phyloP scores from a whole-genome alignment of 2,113 vertebrate species.

The Megalops atlanticus region DNA sequence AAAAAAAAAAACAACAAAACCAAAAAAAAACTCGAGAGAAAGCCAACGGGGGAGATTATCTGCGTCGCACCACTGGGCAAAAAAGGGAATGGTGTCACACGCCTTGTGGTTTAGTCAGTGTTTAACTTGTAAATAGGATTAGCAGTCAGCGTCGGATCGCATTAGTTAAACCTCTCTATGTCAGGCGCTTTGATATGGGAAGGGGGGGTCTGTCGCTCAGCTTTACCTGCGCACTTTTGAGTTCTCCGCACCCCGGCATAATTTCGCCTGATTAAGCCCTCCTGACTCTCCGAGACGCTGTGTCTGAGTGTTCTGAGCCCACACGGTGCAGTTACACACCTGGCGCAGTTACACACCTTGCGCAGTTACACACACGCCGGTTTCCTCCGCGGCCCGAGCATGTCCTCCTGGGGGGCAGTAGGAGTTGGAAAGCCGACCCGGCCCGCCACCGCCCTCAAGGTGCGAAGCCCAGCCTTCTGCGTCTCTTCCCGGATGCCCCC shows the following conservation, averaged over 20 bases:
- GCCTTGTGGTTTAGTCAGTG: slow-evolving; percentile 43
- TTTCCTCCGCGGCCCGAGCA: slow-evolving; percentile 49
- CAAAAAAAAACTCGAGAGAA: too few relatives aligned
- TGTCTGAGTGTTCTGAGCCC: slow-evolving; percentile 55
- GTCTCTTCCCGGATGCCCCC: slow-evolving; percentile 46
- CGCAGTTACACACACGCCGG: too few relatives aligned
- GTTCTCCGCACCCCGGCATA: slow-evolving; percentile 45
- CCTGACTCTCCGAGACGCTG: slow-evolving; percentile 25
- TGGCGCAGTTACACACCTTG: too few relatives aligned
- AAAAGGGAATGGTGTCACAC: slow-evolving; percentile 23
- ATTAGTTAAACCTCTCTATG: slow-evolving; percentile 58
- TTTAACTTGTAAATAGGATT: slow-evolving; percentile 62
- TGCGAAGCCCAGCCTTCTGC: slow-evolving; percentile 59
- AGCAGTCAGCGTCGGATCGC: slow-evolving; percentile 48
- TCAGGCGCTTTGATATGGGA: slow-evolving; percentile 46
- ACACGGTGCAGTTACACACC: slow-evolving; percentile 47
- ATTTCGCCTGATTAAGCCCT: slow-evolving; percentile 58
- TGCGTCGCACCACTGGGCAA: neutral
- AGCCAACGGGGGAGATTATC: too few relatives aligned
- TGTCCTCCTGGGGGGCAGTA: slow-evolving; percentile 55
- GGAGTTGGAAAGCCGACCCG: slow-evolving; percentile 56
- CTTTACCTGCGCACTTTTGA: slow-evolving; percentile 58
- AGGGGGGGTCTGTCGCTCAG: slow-evolving; percentile 18
- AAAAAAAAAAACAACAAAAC: too few relatives aligned
- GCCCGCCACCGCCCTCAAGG: slow-evolving; percentile 53